These are phyloP conservation scores for Dendrocincla fuliginosa DNA, from an alignment of 2,797 vertebrate genomes.

Conservation along the genomic window DNA sequence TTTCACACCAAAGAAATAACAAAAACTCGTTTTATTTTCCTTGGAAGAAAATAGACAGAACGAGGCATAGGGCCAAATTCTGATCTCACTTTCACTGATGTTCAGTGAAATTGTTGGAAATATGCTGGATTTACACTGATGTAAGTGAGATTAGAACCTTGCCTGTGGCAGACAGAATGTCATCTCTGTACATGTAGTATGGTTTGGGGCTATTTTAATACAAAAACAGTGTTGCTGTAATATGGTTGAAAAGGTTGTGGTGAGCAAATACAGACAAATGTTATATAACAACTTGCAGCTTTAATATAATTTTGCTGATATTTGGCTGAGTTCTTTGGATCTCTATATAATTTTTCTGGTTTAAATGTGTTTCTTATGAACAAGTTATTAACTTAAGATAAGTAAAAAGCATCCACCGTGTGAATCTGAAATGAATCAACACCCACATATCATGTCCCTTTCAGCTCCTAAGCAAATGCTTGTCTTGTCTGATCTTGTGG, in stretches of 20 bases:
- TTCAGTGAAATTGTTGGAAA: slow-evolving; percentile 44
- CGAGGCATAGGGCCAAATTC: slow-evolving; percentile 47
- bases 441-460: neutral
- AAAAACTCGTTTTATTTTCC: slow-evolving; percentile 58
- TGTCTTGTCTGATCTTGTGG: neutral
- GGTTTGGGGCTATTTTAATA: neutral
- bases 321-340: neutral
- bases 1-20: slow-evolving; percentile 53
- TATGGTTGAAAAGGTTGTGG: neutral
- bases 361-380: slow-evolving; percentile 22
- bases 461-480: slow-evolving; percentile 8
- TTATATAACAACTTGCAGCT: neutral
- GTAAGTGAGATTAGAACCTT: slow-evolving; percentile 49
- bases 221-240: neutral
- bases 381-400: neutral
- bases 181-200: neutral
- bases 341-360: neutral
- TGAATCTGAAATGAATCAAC: slow-evolving; percentile 15
- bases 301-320: neutral
- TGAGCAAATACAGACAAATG: neutral
- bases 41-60: slow-evolving; percentile 35
- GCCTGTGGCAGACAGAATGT: neutral
- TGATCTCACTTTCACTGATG: slow-evolving; percentile 46
- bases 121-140: slow-evolving; percentile 59
- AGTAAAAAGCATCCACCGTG: neutral